Percentiles rank a stretch among this genome's conserved stretches.
phyloP scores from a whole-genome alignment of 2,888 invertebrate genomes.

The Eurytoma californica region DNA sequence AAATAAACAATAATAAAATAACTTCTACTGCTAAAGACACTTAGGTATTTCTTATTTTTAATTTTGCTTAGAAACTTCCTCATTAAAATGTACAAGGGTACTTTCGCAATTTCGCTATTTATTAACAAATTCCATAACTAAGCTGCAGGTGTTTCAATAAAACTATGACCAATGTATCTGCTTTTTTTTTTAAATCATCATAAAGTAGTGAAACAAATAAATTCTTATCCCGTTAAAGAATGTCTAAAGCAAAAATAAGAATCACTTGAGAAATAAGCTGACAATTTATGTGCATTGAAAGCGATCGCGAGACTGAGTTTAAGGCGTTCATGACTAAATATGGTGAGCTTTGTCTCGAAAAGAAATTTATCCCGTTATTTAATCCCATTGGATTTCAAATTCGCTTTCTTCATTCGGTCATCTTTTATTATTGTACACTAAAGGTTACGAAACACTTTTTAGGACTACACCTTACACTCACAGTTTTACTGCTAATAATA shows the following conservation, averaged over 20 bases:
- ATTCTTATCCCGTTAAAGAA: background rate
- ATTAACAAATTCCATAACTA: background rate
- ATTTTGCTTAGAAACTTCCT: background rate
- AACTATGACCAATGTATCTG: no score
- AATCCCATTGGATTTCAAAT: background rate
- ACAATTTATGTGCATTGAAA: background rate
- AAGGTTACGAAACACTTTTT: no score
- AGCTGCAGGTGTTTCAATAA: no score
- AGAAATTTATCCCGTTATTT: background rate
- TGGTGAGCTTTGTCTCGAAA: background rate
- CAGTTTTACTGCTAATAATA: no score
- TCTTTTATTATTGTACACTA: background rate
- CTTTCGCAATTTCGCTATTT: background rate
- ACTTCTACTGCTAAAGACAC: background rate
- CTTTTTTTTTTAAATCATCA: background rate
- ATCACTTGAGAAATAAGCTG: background rate
- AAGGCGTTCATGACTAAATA: background rate
- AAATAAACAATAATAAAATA: background rate
- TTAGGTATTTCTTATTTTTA: background rate
- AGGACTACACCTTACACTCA: no score
- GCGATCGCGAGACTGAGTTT: background rate
- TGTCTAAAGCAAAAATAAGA: background rate
- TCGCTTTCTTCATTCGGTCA: background rate
- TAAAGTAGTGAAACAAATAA: background rate
- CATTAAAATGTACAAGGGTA: background rate